A percentile compares a stretch with the other conserved stretches of the same genome.
Evolutionary conservation across 2,888 invertebrate species (phyloP).

Genomic region (Phymatocera aterrima): DNA sequence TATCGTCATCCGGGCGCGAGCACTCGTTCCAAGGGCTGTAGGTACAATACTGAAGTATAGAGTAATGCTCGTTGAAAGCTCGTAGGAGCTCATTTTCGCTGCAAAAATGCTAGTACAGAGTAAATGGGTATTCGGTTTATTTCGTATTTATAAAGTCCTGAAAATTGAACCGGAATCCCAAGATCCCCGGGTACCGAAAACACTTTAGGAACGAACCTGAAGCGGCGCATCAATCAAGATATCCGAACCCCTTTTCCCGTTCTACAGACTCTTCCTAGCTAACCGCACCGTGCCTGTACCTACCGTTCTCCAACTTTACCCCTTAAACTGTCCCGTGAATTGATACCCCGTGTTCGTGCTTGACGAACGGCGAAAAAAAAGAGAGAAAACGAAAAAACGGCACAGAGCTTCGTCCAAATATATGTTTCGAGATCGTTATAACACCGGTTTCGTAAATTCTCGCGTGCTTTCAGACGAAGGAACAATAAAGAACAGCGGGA

Average conservation of each 20-base stretch:
- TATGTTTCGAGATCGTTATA: no score
- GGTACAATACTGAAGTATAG: no score
- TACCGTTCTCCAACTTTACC: conserved; percentile 21
- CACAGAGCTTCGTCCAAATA: no score
- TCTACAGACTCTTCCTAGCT: not conserved
- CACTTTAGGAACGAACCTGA: conserved; percentile 38
- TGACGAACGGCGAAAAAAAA: not conserved
- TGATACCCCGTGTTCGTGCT: not conserved
- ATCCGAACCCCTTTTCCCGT: conserved; percentile 10
- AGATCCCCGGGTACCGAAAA: conserved; percentile 42
- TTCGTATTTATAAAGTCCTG: conserved; percentile 40
- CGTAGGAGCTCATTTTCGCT: not conserved
- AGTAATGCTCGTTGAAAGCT: no score
- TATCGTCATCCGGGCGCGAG: no score
- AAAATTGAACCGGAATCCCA: conserved; percentile 42
- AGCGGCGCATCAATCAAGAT: conserved; percentile 66
- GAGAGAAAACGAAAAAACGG: no score
- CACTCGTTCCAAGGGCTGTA: no score
- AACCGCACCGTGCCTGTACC: not conserved
- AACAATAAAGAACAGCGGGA: no score
- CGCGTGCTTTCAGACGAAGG: no score
- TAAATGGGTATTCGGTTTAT: no score
- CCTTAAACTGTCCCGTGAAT: conserved; percentile 28
- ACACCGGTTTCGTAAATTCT: no score
- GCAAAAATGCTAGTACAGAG: not conserved